Percentiles rank a stretch among this genome's conserved stretches.
Conservation (phyloP, 2,113 vertebrate species). For the Thalassoma bifasciatum region DNA sequence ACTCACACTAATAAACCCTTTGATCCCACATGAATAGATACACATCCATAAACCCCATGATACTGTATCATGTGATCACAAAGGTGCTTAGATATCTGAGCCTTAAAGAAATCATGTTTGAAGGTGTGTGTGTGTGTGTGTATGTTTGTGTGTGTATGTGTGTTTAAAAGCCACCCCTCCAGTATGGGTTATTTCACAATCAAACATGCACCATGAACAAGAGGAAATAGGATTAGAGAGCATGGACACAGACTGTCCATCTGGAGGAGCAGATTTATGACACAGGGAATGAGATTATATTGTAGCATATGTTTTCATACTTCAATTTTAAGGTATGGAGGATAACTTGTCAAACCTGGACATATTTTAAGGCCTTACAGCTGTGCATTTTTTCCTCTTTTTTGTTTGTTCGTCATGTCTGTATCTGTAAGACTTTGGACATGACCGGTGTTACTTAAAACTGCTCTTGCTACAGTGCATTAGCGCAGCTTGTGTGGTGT, state of each 20-base stretch:
- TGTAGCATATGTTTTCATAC: not conserved
- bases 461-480: slow-evolving; percentile 44
- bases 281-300: not conserved
- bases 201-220: slow-evolving; percentile 18
- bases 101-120: slow-evolving; percentile 25
- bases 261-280: slow-evolving; percentile 14
- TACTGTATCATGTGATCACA: slow-evolving; percentile 48
- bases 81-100: slow-evolving; percentile 40
- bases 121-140: slow-evolving; percentile 7
- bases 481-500: slow-evolving; percentile 57
- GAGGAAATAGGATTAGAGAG: slow-evolving; percentile 41
- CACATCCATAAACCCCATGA: slow-evolving; percentile 40
- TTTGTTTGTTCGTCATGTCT: not conserved
- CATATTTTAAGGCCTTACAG: not conserved
- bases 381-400: not conserved
- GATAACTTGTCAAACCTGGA: not conserved
- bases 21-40: slow-evolving; percentile 42
- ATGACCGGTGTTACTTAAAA: slow-evolving; percentile 30
- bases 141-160: not conserved
- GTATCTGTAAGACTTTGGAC: slow-evolving; percentile 1
- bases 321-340: slow-evolving; percentile 10
- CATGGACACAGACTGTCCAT: slow-evolving; percentile 3
- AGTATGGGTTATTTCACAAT: slow-evolving; percentile 30
- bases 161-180: slow-evolving; percentile 14
- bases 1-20: slow-evolving; percentile 23